These are phyloP conservation scores for Stenoptilia bipunctidactyla DNA, from an alignment of 2,888 invertebrate genomes.

Conservation along the genomic window DNA sequence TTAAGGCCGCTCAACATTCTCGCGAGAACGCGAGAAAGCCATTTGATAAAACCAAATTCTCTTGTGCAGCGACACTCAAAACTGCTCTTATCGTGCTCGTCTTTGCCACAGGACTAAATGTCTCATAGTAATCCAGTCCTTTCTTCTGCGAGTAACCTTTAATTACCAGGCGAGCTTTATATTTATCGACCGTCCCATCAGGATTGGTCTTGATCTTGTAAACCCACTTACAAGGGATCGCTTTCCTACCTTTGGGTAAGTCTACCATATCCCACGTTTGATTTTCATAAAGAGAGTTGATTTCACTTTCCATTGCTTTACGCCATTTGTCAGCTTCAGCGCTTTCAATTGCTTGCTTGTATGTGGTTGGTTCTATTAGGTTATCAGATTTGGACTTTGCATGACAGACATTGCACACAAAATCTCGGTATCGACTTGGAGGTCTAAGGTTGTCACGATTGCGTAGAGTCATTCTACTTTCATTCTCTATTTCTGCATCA, in stretches of 20 bases:
- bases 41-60: neutral
- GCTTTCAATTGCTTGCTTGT: too few species aligned
- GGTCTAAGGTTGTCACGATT: too few species aligned
- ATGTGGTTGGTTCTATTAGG: too few species aligned
- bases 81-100: neutral
- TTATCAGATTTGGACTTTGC: too few species aligned
- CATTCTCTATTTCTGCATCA: too few species aligned
- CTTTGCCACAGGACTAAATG: neutral
- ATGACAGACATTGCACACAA: too few species aligned
- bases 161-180: neutral
- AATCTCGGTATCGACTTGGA: too few species aligned
- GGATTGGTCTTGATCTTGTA: neutral
- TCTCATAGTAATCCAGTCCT: slow-evolving; percentile 1
- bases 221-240: slow-evolving; percentile 1
- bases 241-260: neutral
- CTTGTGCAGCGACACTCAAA: slow-evolving; percentile 1
- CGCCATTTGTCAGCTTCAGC: neutral
- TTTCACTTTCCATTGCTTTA: neutral
- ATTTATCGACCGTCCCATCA: neutral
- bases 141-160: neutral
- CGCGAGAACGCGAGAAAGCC: too few species aligned
- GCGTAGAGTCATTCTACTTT: too few species aligned
- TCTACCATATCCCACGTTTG: neutral
- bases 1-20: too few species aligned
- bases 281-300: neutral